Conservation (phyloP, 2,888 invertebrate species). For the Macrophya annulata region DNA sequence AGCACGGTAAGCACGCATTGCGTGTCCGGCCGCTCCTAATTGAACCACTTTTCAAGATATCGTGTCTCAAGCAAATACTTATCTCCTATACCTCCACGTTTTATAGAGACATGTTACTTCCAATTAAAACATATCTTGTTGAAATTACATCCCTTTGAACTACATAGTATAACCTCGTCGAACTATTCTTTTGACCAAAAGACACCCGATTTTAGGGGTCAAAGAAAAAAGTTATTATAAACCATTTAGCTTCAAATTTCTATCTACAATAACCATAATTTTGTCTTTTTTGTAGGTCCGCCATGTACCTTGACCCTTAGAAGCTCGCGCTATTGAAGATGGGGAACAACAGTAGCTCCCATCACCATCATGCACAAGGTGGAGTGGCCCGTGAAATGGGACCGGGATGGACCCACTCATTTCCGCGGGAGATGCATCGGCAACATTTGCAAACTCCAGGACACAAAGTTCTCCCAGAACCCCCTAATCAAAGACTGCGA, state of each 20-base stretch:
- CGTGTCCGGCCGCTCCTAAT: conserved; percentile 45
- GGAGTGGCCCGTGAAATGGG: conserved; percentile 66
- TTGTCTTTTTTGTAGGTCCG: conserved; percentile 13
- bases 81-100: neutral
- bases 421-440: conserved; percentile 71
- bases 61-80: conserved; percentile 21
- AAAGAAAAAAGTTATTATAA: neutral
- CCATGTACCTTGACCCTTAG: conserved; percentile 43
- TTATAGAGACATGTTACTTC: conserved; percentile 11
- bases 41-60: conserved; percentile 51
- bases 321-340: conserved; percentile 59
- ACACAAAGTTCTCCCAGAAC: conserved; percentile 86
- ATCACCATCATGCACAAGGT: conserved; percentile 67
- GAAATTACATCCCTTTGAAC: neutral
- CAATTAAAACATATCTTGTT: conserved; percentile 34
- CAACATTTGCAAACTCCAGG: conserved; percentile 69
- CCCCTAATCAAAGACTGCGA: conserved; percentile 86
- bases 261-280: neutral
- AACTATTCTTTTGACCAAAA: neutral
- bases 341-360: conserved; percentile 72
- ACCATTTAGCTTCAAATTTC: neutral
- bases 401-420: conserved; percentile 74
- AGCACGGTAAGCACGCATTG: conserved; percentile 35
- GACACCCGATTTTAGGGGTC: neutral
- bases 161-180: neutral